phyloP scores from a whole-genome alignment of 2,113 vertebrate species.

The Heteronetta atricapilla region DNA sequence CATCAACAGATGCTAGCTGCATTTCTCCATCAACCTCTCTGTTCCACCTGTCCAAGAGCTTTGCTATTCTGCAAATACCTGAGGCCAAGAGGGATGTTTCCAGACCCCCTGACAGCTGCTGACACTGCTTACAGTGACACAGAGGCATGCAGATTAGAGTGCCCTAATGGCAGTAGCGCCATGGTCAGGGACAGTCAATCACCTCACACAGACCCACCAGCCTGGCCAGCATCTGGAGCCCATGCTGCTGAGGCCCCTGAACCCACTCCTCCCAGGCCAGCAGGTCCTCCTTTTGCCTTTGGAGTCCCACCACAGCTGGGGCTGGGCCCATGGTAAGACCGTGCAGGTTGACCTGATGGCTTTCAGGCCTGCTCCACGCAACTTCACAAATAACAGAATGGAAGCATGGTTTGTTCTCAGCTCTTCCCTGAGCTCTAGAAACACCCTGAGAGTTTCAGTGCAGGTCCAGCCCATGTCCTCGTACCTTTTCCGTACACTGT shows the following conservation, averaged over 20 bases:
- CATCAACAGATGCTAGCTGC: rapidly evolving
- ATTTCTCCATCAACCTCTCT: not conserved
- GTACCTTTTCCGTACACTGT: conserved; percentile 90
- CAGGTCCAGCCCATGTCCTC: not conserved
- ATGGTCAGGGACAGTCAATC: not conserved
- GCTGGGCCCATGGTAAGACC: not conserved
- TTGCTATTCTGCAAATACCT: not conserved
- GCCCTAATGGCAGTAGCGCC: not conserved
- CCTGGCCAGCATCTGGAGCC: not conserved
- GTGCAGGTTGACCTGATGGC: not conserved
- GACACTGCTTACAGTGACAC: not conserved
- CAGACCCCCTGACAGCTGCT: not conserved
- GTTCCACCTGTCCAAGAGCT: not conserved
- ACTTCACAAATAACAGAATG: not conserved
- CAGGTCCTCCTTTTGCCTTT: not conserved
- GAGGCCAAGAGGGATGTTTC: not conserved
- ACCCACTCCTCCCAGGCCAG: not conserved
- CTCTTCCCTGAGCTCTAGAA: not conserved
- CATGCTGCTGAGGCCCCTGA: not conserved
- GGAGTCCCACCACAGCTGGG: not conserved
- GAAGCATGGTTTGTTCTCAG: not conserved
- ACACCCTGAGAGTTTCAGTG: not conserved
- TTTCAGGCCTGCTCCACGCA: not conserved
- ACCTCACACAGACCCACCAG: not conserved
- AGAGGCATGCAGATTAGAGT: not conserved